Evolutionary conservation across 2,113 vertebrate species (phyloP).

Genomic region (Orientallactaga bullata): DNA sequence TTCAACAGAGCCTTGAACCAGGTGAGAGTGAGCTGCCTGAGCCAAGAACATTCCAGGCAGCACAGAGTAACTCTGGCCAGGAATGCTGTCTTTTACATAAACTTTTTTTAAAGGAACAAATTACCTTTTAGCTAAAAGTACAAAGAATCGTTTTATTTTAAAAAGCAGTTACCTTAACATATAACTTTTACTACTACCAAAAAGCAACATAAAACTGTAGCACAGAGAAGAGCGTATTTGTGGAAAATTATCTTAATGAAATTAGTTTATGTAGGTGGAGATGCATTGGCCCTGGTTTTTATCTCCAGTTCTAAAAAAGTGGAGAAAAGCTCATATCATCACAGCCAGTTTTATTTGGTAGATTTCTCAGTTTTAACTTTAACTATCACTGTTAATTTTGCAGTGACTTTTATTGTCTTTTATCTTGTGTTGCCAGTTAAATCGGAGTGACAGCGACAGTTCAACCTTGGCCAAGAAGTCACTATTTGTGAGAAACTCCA

Average conservation of each 20-base stretch:
- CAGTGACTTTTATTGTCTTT: not conserved
- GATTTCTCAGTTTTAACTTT: not conserved
- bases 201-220: not conserved
- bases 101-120: not conserved
- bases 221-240: not conserved
- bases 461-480: conserved; percentile 91
- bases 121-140: not conserved
- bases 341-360: not conserved
- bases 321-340: not conserved
- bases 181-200: not conserved
- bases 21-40: fast-evolving
- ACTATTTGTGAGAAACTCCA: conserved; percentile 91
- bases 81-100: not conserved
- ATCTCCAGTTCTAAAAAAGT: not conserved
- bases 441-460: conserved; percentile 93
- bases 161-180: not conserved
- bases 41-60: not conserved
- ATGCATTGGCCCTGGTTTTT: not conserved
- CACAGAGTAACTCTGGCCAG: too few species aligned
- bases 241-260: not conserved
- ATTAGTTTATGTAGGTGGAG: not conserved
- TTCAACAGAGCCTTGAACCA: not conserved
- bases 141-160: not conserved
- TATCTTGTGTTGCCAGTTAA: conserved; percentile 86
- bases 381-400: not conserved